These are phyloP conservation scores for Drosophila fungiperda DNA, from an alignment of 2,888 invertebrate species.

Conservation along the genomic window DNA sequence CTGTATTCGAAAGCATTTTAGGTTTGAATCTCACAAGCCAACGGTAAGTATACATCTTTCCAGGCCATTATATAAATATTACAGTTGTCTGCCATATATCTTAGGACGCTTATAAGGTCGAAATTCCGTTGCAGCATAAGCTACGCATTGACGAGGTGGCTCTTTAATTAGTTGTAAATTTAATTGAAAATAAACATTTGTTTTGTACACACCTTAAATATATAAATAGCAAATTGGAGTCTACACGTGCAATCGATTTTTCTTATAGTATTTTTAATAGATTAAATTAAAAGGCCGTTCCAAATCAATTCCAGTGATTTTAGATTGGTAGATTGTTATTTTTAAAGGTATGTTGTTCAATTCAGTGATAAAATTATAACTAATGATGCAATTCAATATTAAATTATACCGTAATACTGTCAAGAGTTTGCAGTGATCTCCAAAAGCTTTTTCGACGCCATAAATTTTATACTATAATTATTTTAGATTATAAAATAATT, in stretches of 20 bases:
- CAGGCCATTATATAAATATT: not conserved
- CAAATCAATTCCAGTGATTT: not conserved
- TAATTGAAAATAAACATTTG: not conserved
- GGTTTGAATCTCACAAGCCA: conserved; percentile 22
- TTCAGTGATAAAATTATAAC: not conserved
- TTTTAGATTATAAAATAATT: not conserved
- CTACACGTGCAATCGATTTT: no score
- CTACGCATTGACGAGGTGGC: conserved; percentile 74
- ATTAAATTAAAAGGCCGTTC: not conserved
- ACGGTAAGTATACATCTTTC: conserved; percentile 25
- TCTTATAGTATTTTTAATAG: not conserved
- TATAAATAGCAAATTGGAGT: not conserved
- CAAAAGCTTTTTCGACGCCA: not conserved
- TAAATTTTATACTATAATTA: not conserved
- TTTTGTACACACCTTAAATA: not conserved
- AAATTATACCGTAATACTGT: no score
- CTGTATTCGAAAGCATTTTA: conserved; percentile 76
- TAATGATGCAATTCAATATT: not conserved
- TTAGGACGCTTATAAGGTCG: conserved; percentile 67
- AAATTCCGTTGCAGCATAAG: conserved; percentile 73
- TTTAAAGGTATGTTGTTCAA: no score
- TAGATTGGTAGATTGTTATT: not conserved
- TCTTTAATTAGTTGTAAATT: conserved; percentile 51
- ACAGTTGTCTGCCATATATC: not conserved
- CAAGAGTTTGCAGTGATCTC: not conserved